Percentiles rank a stretch among this genome's conserved stretches.
phyloP scores from a whole-genome alignment of 2,888 invertebrate species.

The Pyralis farinalis region DNA sequence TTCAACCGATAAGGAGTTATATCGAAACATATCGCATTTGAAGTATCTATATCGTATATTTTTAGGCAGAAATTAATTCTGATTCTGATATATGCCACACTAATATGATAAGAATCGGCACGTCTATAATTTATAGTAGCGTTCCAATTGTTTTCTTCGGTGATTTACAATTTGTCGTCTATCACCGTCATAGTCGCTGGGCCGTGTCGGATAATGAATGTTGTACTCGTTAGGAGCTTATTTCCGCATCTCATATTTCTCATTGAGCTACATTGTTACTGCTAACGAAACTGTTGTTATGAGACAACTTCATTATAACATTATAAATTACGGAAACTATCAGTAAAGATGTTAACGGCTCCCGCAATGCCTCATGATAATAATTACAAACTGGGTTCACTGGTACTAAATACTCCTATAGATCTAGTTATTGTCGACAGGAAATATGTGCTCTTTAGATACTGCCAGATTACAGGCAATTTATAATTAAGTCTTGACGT shows the following conservation, averaged over 20 bases:
- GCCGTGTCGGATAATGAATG: conserved; percentile 51
- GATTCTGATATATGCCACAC: conserved; percentile 30
- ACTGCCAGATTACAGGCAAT: too few species aligned
- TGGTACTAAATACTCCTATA: too few species aligned
- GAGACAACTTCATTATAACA: background rate
- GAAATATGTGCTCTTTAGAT: too few species aligned
- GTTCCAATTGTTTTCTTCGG: conserved; percentile 41
- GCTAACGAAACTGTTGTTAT: conserved; percentile 9
- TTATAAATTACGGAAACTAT: too few species aligned
- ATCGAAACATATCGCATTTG: background rate
- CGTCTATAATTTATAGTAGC: conserved; percentile 39
- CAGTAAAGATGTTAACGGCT: too few species aligned
- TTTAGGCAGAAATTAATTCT: conserved; percentile 1
- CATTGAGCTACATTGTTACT: conserved; percentile 32
- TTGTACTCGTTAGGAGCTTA: conserved; percentile 43
- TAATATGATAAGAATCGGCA: conserved; percentile 41
- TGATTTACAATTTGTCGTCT: conserved; percentile 56
- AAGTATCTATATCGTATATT: too few species aligned
- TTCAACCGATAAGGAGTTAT: too few species aligned
- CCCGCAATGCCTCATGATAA: too few species aligned
- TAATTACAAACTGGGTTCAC: too few species aligned
- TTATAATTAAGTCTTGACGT: too few species aligned
- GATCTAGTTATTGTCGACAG: too few species aligned
- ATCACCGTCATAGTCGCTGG: conserved; percentile 46
- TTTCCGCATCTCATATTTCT: conserved; percentile 66